Evolutionary conservation across 2,113 vertebrate genomes (phyloP).

Genomic region (human): GRCh38 chr9:77582001-77582500

Average conservation of each 20-base stretch:
- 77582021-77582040: neutral
- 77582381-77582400: neutral
- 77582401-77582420: neutral
- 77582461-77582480: neutral
- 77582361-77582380: neutral
- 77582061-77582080: neutral
- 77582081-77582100: neutral
- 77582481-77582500: neutral
- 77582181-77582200: neutral
- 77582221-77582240: neutral
- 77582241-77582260: too few relatives aligned
- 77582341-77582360: neutral
- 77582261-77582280: neutral
- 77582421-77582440: neutral
- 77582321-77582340: neutral
- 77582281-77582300: accelerated
- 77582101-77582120: neutral
- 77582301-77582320: neutral
- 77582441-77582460: neutral
- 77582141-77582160: neutral
- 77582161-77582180: neutral
- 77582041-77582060: neutral
- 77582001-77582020: neutral
- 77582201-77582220: neutral
- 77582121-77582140: neutral